Base-by-base conservation (phyloP, 2,797 vertebrate species). In the Epinephelus malabaricus region DNA sequence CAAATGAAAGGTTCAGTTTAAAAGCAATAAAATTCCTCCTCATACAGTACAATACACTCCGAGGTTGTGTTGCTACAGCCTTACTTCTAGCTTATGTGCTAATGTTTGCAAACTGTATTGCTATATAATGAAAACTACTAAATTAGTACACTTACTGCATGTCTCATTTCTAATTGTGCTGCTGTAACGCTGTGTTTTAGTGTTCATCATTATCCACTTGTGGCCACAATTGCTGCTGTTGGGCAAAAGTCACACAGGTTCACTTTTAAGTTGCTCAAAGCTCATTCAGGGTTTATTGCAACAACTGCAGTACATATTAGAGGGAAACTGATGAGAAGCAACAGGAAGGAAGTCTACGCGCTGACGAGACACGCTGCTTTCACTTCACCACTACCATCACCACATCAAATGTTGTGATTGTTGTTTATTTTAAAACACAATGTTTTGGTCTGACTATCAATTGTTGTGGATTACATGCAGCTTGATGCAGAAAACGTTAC, bases 341-440 rank as follows among this genome's bases (percentile, higher is more conserved):
- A 75, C 82, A 86, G 90, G 86, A 92, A 91, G 88, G 85, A 87
- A 85, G 77, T 68, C 18, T 27, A 55, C 11, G 1, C 0, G 34
- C 78, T 78, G 73, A 80, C 69, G 18, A 78, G 59, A 19, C 38
- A 5, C 0, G 2, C 63, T 47, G 55, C 86, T 92, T 91, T 93
- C 86, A 83, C 81, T 88, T 90, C 75, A 86, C 73, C 25, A 34
- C 59, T 1, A 3, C 23, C 14, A 27, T 18, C 19, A 0, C 64
- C 66, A 82, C 79, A 86, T 53, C 7, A 70, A 46, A 61, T 54
- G 8, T 19, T 68, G 45, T 49, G 46, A 76, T 43, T 74, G 25
- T 23, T 1, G 13, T 62, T 58, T 17, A 18, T n/a, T 78, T 79
- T 59, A 5, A 49, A 85, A 61, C 6, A 53, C 3, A 0, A 30